phyloP scores from a whole-genome alignment of 1,140 invertebrate genomes.

The Lepidurus apus region DNA sequence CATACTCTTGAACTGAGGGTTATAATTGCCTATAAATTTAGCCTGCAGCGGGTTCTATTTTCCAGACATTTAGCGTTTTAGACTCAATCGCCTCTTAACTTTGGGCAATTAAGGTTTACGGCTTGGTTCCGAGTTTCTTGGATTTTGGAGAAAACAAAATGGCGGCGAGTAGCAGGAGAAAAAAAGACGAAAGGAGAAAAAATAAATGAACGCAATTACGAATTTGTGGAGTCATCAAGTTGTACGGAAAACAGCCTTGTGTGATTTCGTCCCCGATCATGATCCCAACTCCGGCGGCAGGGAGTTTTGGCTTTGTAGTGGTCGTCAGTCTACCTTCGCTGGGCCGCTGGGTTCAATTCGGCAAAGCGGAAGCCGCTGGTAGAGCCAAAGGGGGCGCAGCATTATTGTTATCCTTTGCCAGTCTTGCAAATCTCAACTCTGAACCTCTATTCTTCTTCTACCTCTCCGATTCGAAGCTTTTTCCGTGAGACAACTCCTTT shows the following conservation, averaged over 20 bases:
- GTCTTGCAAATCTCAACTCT: not conserved
- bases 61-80: not conserved
- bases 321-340: not conserved
- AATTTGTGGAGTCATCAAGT: constrained; percentile 6
- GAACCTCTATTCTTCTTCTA: not conserved
- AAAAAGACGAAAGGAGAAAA: not conserved
- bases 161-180: not conserved
- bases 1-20: not conserved
- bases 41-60: not conserved
- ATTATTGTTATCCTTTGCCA: not conserved
- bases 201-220: not conserved
- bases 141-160: not conserved
- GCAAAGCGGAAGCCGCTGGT: not conserved
- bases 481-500: not conserved
- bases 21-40: not conserved
- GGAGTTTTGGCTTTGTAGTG: not conserved
- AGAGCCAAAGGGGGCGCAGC: not conserved
- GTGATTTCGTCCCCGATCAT: not conserved
- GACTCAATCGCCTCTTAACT: not conserved
- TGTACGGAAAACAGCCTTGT: not conserved
- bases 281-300: not conserved
- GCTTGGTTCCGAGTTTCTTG: not conserved
- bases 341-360: not conserved
- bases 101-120: not conserved
- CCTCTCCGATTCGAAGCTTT: not conserved